Base-by-base conservation (phyloP, 2,113 vertebrate species). In the Tachycineta bicolor region DNA sequence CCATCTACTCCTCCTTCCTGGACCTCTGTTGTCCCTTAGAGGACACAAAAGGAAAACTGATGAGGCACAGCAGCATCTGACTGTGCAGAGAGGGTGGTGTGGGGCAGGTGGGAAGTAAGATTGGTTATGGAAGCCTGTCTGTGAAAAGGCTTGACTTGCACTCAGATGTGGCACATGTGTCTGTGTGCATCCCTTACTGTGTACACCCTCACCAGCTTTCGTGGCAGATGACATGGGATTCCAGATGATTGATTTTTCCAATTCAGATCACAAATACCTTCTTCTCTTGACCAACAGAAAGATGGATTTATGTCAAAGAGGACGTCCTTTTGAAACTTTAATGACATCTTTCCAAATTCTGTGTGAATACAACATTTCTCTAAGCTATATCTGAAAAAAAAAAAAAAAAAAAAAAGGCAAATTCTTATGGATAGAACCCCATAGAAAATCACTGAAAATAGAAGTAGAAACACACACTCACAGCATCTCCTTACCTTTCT, bases 111-210 rank as follows among this genome's bases (percentile, higher is more conserved):
- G 37, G 28, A 53, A 39, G 31, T 2, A 5, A 76, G 29, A 37
- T 29, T 13, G 9, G 49, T 22, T 76, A 5, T 65, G 37, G 50
- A 16, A 39, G 8, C 22, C 31, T 7, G 8, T 46, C 22, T 82
- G 29, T 39, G 31, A 60, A 71, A 56, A 23, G 28, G 3, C 15
- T 33, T 71, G 14, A 15, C 62, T 83, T 68, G 39, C 29, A 22
- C 52, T 52, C 41, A 73, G 10, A 76, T 47, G 20, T 33, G 43
- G 1, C 65, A 39, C 2, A 5, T 8, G 14, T 75, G 34, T n/a
- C 37, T 39, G 3, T 2, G 9, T 8, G 24, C 23, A 34, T 8
- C 55, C 25, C 22, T n/a, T 41, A 24, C 17, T 1, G 2, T 14
- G 44, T 17, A 53, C 37, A 58, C 12, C 25, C 28, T 53, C 44